Percentiles rank a stretch among this genome's conserved stretches.
These are phyloP conservation scores for Lota lota DNA, from an alignment of 2,113 vertebrate species.

Conservation along the genomic window DNA sequence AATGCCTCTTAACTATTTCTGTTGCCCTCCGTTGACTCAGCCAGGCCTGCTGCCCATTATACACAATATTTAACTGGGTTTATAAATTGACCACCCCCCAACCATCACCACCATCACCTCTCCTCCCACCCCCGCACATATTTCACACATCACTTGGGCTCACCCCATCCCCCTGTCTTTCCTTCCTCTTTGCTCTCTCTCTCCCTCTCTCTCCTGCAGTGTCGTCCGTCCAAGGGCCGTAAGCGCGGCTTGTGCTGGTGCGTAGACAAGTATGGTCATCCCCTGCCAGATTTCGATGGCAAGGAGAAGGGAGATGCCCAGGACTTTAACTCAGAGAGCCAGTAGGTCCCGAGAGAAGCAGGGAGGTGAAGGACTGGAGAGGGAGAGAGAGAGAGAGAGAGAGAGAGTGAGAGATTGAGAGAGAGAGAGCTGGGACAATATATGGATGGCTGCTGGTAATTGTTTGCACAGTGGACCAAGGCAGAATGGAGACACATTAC, in stretches of 20 bases:
- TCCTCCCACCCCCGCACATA: too few species aligned
- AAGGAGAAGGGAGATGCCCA: conserved; percentile 81
- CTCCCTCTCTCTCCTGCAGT: conserved; percentile 72
- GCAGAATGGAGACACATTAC: conserved; percentile 32
- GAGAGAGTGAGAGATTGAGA: conserved; percentile 54
- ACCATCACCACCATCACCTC: too few species aligned
- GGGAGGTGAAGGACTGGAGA: conserved; percentile 55
- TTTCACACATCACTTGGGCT: too few species aligned
- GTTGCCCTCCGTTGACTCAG: conserved; percentile 54
- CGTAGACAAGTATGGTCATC: conserved; percentile 92
- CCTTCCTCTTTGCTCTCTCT: conserved; percentile 27
- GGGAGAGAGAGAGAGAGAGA: conserved; percentile 29
- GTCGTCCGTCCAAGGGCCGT: conserved; percentile 90
- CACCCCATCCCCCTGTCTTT: neutral
- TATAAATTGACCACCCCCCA: conserved; percentile 22
- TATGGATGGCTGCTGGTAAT: conserved; percentile 58
- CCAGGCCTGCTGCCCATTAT: conserved; percentile 43
- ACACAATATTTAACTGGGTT: conserved; percentile 40
- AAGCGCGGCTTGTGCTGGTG: conserved; percentile 96
- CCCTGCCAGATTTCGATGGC: conserved; percentile 79
- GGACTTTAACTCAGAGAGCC: conserved; percentile 82
- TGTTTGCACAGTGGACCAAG: conserved; percentile 55
- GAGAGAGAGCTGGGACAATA: conserved; percentile 41
- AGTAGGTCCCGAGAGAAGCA: conserved; percentile 66
- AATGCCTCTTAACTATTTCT: conserved; percentile 59